Percentiles rank a stretch among this genome's conserved stretches.
Evolutionary conservation across 2,888 invertebrate genomes (phyloP).

Genomic region (Acrocyrtus sp.): DNA sequence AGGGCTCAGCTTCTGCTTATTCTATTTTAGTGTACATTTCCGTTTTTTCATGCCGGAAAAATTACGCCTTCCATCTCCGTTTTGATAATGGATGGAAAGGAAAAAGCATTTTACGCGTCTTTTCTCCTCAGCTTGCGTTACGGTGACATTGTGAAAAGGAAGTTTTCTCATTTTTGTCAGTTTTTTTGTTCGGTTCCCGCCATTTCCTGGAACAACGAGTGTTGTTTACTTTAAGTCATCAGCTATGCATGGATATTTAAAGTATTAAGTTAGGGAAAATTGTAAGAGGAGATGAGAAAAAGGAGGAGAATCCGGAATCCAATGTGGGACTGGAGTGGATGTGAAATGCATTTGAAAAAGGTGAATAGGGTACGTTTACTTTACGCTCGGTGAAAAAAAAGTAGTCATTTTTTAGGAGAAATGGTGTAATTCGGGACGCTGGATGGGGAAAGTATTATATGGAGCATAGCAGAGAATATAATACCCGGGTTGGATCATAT

Average conservation of each 20-base stretch:
- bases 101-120: constrained; percentile 6
- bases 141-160: neutral
- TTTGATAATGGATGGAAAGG: too few species aligned
- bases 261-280: neutral
- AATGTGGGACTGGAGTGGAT: too few species aligned
- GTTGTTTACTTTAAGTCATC: constrained; percentile 12
- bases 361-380: too few species aligned
- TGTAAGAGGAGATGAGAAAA: neutral
- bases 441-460: too few species aligned
- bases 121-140: neutral
- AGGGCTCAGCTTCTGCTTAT: too few species aligned
- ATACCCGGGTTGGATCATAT: neutral
- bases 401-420: too few species aligned
- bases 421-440: too few species aligned
- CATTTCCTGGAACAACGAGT: neutral
- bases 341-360: too few species aligned
- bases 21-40: too few species aligned
- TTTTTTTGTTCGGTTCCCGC: neutral
- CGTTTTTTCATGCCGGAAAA: constrained; percentile 3
- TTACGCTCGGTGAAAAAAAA: too few species aligned
- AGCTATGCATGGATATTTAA: constrained; percentile 27
- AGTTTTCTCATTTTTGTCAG: too few species aligned
- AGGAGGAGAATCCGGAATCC: neutral
- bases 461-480: too few species aligned
- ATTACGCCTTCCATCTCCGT: neutral